Evolutionary conservation across 2,797 vertebrate species (phyloP).

Genomic region (Remorina albescens): DNA sequence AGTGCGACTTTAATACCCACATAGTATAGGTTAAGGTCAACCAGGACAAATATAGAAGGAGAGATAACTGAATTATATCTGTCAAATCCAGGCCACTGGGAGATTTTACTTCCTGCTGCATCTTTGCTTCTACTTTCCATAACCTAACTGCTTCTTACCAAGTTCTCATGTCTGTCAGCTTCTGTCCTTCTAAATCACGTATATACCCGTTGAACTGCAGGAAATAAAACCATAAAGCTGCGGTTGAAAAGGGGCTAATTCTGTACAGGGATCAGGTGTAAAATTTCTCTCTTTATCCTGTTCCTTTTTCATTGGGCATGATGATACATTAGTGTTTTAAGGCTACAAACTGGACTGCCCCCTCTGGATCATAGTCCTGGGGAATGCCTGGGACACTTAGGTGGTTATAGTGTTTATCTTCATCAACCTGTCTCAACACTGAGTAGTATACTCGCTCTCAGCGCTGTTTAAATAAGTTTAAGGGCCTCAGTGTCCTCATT

Average conservation of each 20-base stretch:
- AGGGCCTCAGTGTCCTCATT: constrained; percentile 61
- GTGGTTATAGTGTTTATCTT: constrained; percentile 67
- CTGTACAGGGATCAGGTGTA: too few species aligned
- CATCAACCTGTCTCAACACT: constrained; percentile 48
- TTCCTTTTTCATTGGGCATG: constrained; percentile 7
- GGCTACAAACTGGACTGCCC: constrained; percentile 16
- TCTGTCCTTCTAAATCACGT: constrained; percentile 27
- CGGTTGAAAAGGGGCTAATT: too few species aligned
- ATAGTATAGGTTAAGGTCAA: constrained; percentile 39
- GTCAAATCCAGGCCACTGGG: constrained; percentile 44
- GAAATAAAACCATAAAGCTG: constrained; percentile 49
- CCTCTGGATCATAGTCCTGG: constrained; percentile 32
- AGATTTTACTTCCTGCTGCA: constrained; percentile 39
- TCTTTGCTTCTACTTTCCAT: constrained; percentile 25
- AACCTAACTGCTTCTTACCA: constrained; percentile 33
- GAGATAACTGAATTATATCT: constrained; percentile 57
- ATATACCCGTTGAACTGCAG: constrained; percentile 41
- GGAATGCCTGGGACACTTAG: constrained; percentile 51
- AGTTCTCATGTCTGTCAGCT: constrained; percentile 31
- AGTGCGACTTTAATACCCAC: constrained; percentile 49
- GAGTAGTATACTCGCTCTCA: constrained; percentile 62
- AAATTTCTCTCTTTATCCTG: too few species aligned
- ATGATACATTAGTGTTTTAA: constrained; percentile 31
- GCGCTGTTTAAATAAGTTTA: constrained; percentile 74
- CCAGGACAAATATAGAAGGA: constrained; percentile 16